Evolutionary conservation across 2,888 invertebrate genomes (phyloP), one percentile per base, ranked within the genome.

Genomic region (Dynastes maya): DNA sequence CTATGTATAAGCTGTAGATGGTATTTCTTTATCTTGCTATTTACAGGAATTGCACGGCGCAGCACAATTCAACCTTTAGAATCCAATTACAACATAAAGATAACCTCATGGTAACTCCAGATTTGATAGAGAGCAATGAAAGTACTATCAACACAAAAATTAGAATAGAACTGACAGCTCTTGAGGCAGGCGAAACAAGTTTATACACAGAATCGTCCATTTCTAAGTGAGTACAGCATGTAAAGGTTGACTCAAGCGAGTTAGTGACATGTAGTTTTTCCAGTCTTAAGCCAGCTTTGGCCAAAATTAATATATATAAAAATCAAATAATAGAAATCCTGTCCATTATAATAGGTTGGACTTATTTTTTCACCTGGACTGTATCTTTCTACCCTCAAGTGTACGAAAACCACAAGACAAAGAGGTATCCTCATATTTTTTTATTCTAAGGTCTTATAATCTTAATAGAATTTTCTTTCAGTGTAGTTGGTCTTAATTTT

Each of bases 351-450:
- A 94, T 98, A 87, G 98, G 98, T 5, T 98, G 98, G 98, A 90
- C 97, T 29, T 98, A 98, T 89, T 98, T 98, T 90, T 91, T 93
- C 51, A 97, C 97, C n/a, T 98, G 98, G 98, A 97, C 97, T 1
- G 89, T 98, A 51, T 98, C 98, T 4, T 98, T 98, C 90, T 98
- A 98, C 90, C 98, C 98, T 0, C 98, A 98, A 89, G 95, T 98
- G 45, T 94, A 93, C 88, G 92, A 90, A 82, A 98, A 98, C 89
- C 98, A 92, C 88, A 92, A 91, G 81, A 91, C 98, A 80, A 96
- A 96, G 90, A 93, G 92, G 93, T 93, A 84, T 81, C 8, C 4
- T 45, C 45, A 45, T 9, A 45, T 45, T 8, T 8, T 40, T 9
- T 45, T 45, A 11, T 45, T 45, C 11, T 45, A 45, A 45, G 8